Evolutionary conservation across 1,140 invertebrate species (phyloP).

Genomic region (Orchesella cincta): DNA sequence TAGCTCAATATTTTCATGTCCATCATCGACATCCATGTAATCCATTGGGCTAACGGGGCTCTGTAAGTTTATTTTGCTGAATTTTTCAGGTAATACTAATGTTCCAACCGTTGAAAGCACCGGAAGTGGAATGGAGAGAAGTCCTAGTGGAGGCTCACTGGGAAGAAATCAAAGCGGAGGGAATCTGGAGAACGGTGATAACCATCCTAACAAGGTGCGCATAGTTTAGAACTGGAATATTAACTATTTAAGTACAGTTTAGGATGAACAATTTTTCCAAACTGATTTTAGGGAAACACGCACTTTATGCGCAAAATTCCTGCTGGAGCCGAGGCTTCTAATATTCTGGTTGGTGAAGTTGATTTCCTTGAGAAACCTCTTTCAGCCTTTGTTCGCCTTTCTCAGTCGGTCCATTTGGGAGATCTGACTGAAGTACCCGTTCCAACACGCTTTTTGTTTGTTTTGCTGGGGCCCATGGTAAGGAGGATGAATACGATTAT

Average conservation of each 20-base stretch:
- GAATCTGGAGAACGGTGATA: slow-evolving; percentile 65
- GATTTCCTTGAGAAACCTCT: slow-evolving; percentile 90
- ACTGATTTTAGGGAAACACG: slow-evolving; percentile 70
- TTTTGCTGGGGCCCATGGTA: slow-evolving; percentile 85
- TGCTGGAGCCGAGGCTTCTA: slow-evolving; percentile 92
- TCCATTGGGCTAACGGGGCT: too few relatives aligned
- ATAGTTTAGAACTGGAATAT: background rate
- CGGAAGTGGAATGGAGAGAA: slow-evolving; percentile 68
- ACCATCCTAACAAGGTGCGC: slow-evolving; percentile 53
- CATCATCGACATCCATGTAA: too few relatives aligned
- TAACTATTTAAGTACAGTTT: background rate
- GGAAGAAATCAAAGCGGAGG: slow-evolving; percentile 71
- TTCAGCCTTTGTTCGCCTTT: slow-evolving; percentile 89
- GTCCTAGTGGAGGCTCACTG: slow-evolving; percentile 77
- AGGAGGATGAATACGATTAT: slow-evolving; percentile 53
- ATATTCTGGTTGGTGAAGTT: slow-evolving; percentile 96
- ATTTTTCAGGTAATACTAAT: slow-evolving; percentile 42
- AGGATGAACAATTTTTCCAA: background rate
- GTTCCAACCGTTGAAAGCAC: slow-evolving; percentile 49
- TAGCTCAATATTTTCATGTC: too few relatives aligned
- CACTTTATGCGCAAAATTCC: slow-evolving; percentile 98
- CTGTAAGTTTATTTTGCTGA: background rate
- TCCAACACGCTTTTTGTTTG: slow-evolving; percentile 92
- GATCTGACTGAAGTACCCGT: slow-evolving; percentile 97
- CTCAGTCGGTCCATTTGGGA: slow-evolving; percentile 83